Conservation (phyloP, 2,888 invertebrate genomes). For the Drosophila siamana region DNA sequence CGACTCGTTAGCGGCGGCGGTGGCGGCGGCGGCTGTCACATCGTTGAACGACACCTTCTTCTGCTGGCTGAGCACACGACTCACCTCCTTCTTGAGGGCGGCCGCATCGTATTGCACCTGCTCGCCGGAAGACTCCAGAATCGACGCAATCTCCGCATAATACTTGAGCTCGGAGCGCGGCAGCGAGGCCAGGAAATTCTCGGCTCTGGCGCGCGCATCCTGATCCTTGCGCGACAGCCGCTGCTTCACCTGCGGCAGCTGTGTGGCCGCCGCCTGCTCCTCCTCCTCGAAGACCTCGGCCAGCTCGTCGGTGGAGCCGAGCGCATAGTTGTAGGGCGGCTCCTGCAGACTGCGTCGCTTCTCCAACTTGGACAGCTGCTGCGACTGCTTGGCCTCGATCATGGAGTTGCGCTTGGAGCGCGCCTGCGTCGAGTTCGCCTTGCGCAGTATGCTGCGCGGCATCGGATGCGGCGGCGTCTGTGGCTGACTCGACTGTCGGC, state of each 20-base stretch:
- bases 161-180: constrained; percentile 85
- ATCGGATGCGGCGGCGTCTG: constrained; percentile 88
- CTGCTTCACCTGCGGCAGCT: constrained; percentile 74
- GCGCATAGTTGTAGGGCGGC: constrained; percentile 87
- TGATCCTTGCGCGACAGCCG: constrained; percentile 84
- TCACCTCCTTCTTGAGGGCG: constrained; percentile 85
- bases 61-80: constrained; percentile 85
- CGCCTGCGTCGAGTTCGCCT: constrained; percentile 79
- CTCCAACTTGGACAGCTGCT: constrained; percentile 86
- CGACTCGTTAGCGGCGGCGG: too few relatives aligned
- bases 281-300: constrained; percentile 85
- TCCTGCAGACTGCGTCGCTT: constrained; percentile 92
- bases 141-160: constrained; percentile 85
- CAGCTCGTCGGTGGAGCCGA: constrained; percentile 82
- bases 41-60: constrained; percentile 85
- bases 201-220: constrained; percentile 84
- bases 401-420: constrained; percentile 91
- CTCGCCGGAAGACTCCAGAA: constrained; percentile 83
- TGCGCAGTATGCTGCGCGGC: constrained; percentile 83
- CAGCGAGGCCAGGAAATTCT: constrained; percentile 84
- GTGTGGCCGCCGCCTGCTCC: constrained; percentile 51
- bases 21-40: constrained; percentile 35
- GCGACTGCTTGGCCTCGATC: constrained; percentile 88
- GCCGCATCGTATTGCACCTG: constrained; percentile 84
- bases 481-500: neutral